Evolutionary conservation across 2,113 vertebrate species (phyloP), one percentile per base, ranked within the genome.

Genomic region (Haliaeetus leucogaster): DNA sequence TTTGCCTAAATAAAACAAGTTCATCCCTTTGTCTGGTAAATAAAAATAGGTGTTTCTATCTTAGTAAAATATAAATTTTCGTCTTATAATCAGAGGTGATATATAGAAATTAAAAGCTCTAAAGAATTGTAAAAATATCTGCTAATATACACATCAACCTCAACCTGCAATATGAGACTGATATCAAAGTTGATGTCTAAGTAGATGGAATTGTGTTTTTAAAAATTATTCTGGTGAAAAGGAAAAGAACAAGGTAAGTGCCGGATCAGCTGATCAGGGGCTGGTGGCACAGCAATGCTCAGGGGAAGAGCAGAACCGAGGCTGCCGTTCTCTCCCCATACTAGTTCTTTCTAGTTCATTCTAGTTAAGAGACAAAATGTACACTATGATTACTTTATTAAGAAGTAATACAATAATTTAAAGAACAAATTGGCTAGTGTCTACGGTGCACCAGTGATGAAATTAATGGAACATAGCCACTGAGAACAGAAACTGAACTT

Each of bases 291-390:
- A 29, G 47, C 20, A 47, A 10, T 26, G 23, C 26, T 13, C 1
- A 0, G 22, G 16, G 17, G 11, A 36, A 59, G 29, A 32, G 4
- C 2, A 26, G 36, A 70, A 19, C 17, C n/a, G 40, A n/a, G 50
- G 27, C 8, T n/a, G 15, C 36, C 0, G 0, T 71, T 83, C 38
- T 29, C 16, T 47, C 29, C n/a, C 14, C 26, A 2, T 8, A 11
- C 50, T 27, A 52, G 50, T 27, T 1, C 2, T 74, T 91, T 66
- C 29, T 73, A 11, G 2, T 38, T 77, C 7, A 4, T 52, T 48
- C 45, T 29, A 12, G 7, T 23, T 45, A n/a, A 26, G 38, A 90
- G 3, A 23, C 8, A 82, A 86, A 58, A 30, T 1, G 3, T 21
- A 32, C 26, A 19, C 7, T 29, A 42, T 66, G 32, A 62, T 91